These are phyloP conservation scores for Tragelaphus buxtoni DNA, from an alignment of 2,113 vertebrate genomes.

Conservation along the genomic window DNA sequence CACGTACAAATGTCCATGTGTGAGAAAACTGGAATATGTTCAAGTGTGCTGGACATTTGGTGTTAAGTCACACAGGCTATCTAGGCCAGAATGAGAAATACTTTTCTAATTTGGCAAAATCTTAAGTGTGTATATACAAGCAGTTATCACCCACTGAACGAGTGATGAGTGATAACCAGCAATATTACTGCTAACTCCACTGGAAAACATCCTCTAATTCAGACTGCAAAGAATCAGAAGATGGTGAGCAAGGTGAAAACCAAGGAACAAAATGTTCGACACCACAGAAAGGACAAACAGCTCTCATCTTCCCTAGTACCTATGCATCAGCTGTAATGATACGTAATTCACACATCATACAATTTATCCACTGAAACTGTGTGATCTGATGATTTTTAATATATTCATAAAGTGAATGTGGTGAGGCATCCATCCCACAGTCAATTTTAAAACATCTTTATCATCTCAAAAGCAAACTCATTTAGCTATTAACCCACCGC, in stretches of 20 bases:
- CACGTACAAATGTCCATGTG: neutral
- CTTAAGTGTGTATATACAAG: neutral
- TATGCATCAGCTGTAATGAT: neutral
- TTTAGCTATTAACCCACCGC: neutral
- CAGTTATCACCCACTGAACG: neutral
- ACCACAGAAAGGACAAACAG: neutral
- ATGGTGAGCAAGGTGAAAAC: neutral
- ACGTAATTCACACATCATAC: neutral
- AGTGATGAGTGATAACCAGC: neutral
- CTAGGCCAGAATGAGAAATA: neutral
- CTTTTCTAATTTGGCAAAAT: neutral
- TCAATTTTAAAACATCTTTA: conserved; percentile 13
- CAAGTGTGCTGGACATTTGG: neutral
- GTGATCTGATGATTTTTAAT: neutral
- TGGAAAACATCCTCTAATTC: neutral
- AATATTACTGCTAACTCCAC: neutral
- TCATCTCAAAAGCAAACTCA: neutral
- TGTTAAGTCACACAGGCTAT: neutral
- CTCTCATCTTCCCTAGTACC: neutral
- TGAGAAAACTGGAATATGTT: neutral
- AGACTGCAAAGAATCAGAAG: neutral
- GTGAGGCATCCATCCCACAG: neutral
- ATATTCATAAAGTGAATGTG: neutral
- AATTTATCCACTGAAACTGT: neutral
- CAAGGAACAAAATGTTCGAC: neutral